Evolutionary conservation across 2,888 invertebrate species (phyloP), one percentile per base, ranked within the genome.

Genomic region (Hemithea aestivaria): DNA sequence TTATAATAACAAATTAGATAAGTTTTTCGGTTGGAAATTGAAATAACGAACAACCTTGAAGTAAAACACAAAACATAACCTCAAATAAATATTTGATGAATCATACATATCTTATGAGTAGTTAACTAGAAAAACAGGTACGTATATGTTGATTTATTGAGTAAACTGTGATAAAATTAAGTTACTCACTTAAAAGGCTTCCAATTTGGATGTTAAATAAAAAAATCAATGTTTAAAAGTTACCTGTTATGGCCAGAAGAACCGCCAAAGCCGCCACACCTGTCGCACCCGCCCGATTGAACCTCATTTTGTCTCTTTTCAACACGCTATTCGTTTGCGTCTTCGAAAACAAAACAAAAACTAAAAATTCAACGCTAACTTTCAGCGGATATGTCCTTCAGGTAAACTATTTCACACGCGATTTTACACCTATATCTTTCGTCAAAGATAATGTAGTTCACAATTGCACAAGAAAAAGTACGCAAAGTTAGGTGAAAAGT

Each of bases 301-400:
- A 68, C 73, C 65, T 76, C 85, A 84, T 87, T 53, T 78, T 81
- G 82, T 85, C 85, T 78, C 83, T 82, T 70, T 85, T 76, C 59
- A 70, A 77, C 83, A 63, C 73, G 61, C 64, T 67, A 66, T 61
- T 60, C 53, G 62, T 62, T 61, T 65, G 69, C 69, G 76, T 72
- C 68, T 72, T 70, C 62, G 63, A 67, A 72, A 77, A 74, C 65
- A 75, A 73, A 62, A 62, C 55, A 73, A 73, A 68, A 78, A 74
- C 67, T 65, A 62, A 68, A 73, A 65, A 67, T 75, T 73, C 60
- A 71, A 73, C 58, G 56, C 45, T 45, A 54, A 63, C 24, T 62
- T 59, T 63, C 62, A 75, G 74, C 74, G 66, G 71, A 64, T 62
- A 53, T 51, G 66, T 72, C 67, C 16, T 73, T 73, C 71, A 72